phyloP scores from a whole-genome alignment of 2,888 invertebrate species.

The Aspidiotus destructor region DNA sequence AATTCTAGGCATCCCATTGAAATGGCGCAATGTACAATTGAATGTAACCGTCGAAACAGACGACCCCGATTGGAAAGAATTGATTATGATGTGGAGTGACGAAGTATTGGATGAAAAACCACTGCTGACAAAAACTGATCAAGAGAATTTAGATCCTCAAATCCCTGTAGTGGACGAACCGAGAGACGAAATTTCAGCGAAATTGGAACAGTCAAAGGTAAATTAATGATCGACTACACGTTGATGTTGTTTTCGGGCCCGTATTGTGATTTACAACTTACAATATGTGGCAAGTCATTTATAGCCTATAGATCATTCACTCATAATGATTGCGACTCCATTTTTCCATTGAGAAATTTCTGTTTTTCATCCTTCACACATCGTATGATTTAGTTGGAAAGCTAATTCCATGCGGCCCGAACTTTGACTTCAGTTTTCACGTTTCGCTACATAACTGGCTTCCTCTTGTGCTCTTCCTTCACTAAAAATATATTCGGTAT shows the following conservation, averaged over 20 bases:
- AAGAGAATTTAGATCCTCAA: constrained; percentile 18
- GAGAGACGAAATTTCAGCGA: constrained; percentile 38
- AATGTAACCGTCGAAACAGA: constrained; percentile 16
- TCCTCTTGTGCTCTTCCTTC: too few relatives aligned
- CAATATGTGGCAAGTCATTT: too few relatives aligned
- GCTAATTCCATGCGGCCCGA: too few relatives aligned
- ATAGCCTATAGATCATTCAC: too few relatives aligned
- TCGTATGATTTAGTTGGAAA: too few relatives aligned
- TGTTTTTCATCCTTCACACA: neutral
- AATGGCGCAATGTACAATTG: constrained; percentile 30
- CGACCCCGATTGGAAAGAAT: constrained; percentile 30
- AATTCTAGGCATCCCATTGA: constrained; percentile 18
- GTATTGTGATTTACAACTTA: too few relatives aligned
- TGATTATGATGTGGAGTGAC: constrained; percentile 28
- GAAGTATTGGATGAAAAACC: constrained; percentile 22
- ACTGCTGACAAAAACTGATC: constrained; percentile 6
- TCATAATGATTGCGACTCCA: too few relatives aligned
- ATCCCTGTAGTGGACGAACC: constrained; percentile 33
- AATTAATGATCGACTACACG: neutral
- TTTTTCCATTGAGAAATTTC: too few relatives aligned
- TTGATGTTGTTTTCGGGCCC: too few relatives aligned
- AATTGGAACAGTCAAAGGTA: constrained; percentile 39
- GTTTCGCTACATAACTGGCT: too few relatives aligned
- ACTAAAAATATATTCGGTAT: too few relatives aligned
- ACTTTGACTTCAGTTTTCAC: too few relatives aligned